A percentile compares a stretch with the other conserved stretches of the same genome.
Evolutionary conservation across 2,888 invertebrate species (phyloP).

Genomic region (Agriopis aurantiaria): DNA sequence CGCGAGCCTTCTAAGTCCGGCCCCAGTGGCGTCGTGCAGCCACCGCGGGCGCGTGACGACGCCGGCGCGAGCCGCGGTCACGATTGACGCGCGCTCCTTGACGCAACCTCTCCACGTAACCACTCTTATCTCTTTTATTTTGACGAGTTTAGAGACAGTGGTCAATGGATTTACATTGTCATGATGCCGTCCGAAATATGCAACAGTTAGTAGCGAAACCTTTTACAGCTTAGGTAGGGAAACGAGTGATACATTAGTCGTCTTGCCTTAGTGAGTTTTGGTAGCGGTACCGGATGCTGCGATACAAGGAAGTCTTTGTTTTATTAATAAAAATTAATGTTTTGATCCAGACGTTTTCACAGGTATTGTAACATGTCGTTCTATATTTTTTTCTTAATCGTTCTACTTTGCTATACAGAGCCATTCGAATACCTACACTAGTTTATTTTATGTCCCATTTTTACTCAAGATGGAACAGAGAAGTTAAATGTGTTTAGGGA

Average conservation of each 20-base stretch:
- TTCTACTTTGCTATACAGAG: too few relatives aligned
- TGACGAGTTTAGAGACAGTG: constrained; percentile 30
- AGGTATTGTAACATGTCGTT: too few relatives aligned
- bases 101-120: constrained; percentile 66
- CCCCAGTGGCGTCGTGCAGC: constrained; percentile 74
- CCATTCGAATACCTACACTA: too few relatives aligned
- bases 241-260: neutral
- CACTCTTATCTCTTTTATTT: constrained; percentile 36
- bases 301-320: too few relatives aligned
- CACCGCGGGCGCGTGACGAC: constrained; percentile 80
- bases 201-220: neutral
- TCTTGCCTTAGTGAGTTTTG: too few relatives aligned
- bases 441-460: too few relatives aligned
- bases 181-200: neutral
- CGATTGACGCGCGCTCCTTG: constrained; percentile 78
- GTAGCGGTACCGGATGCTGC: too few relatives aligned
- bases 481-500: too few relatives aligned
- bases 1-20: constrained; percentile 53
- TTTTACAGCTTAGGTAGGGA: neutral
- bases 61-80: constrained; percentile 80
- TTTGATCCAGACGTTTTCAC: too few relatives aligned
- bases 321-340: too few relatives aligned
- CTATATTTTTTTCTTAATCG: too few relatives aligned
- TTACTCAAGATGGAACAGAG: too few relatives aligned
- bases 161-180: constrained; percentile 2